Evolutionary conservation across 2,797 vertebrate genomes (phyloP), one percentile per base, ranked within the genome.

Genomic region (Holocentrus rufus): DNA sequence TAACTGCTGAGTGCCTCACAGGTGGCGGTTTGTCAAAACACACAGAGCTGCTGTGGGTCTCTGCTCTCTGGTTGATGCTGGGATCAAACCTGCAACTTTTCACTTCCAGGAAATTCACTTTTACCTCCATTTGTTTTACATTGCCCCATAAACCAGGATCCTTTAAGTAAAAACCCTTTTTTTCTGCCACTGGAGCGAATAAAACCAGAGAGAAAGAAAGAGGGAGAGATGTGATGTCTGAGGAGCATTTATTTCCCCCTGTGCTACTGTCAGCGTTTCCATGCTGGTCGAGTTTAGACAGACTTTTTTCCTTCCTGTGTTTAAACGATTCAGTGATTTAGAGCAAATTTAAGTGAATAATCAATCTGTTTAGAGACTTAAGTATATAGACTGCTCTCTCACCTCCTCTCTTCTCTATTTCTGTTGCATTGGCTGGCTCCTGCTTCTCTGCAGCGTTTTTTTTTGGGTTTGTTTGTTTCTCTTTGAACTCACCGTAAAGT

Each of bases 61-160:
- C 8, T 5, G 31, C 31, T 34, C 31, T 34, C 31, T 5, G 36
- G 13, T 15, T 44, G 39, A 1, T 44, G 39, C 39, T 14, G 39
- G 13, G 39, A 36, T 75, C 72, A 76, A 64, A 82, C 49, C 44
- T 54, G 42, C 66, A 64, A 82, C 74, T 65, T 63, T 69, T 64
- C 23, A 58, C 6, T 39, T 3, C 59, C 36, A 10, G 36, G 36
- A 39, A 8, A 39, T 8, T 8, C 36, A 39, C 36, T 7, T 10
- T 39, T 8, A 10, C 36, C 9, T 8, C 0, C 11, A 14, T 44
- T 4, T 11, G 3, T 11, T 14, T 44, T 15, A 3, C 39, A 14
- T 14, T 14, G 39, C 39, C 13, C 36, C 7, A 39, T 10, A 39
- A 39, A 39, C 36, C 36, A 39, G 6, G 36, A 10, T 8, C 36